Percentiles rank a stretch among this genome's conserved stretches.
Evolutionary conservation across 2,797 vertebrate species (phyloP).

Genomic region (Hylomyscus alleni): DNA sequence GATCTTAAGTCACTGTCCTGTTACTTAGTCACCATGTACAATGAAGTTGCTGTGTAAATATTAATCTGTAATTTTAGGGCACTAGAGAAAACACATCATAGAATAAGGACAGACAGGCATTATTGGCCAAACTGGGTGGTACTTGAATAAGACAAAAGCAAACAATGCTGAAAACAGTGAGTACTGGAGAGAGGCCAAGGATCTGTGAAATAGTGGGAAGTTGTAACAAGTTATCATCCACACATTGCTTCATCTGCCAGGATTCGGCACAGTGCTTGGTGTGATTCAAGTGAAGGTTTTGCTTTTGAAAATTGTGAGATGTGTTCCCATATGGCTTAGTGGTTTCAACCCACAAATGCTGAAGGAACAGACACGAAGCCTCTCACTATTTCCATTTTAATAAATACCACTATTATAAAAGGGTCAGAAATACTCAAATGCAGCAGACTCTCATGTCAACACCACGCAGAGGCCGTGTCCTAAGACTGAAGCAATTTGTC

Average conservation of each 20-base stretch:
- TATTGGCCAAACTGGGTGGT: too few species aligned
- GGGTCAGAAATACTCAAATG: conserved; percentile 65
- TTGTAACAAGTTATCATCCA: too few species aligned
- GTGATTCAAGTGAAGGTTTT: not conserved
- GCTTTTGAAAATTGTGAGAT: not conserved
- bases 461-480: conserved; percentile 62
- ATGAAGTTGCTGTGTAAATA: not conserved
- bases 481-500: conserved; percentile 63
- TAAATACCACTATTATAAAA: conserved; percentile 85
- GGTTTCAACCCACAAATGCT: not conserved
- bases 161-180: not conserved
- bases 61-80: not conserved
- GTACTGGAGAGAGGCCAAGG: not conserved
- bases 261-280: not conserved
- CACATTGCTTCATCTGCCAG: not conserved
- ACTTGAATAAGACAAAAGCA: not conserved
- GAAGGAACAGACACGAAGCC: not conserved
- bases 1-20: not conserved
- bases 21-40: not conserved
- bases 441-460: conserved; percentile 48
- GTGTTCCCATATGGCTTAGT: not conserved
- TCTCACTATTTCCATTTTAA: conserved; percentile 25
- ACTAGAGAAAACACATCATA: not conserved
- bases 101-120: not conserved
- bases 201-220: not conserved